phyloP scores from a whole-genome alignment of 2,888 invertebrate genomes.

The Bellardia pandia region DNA sequence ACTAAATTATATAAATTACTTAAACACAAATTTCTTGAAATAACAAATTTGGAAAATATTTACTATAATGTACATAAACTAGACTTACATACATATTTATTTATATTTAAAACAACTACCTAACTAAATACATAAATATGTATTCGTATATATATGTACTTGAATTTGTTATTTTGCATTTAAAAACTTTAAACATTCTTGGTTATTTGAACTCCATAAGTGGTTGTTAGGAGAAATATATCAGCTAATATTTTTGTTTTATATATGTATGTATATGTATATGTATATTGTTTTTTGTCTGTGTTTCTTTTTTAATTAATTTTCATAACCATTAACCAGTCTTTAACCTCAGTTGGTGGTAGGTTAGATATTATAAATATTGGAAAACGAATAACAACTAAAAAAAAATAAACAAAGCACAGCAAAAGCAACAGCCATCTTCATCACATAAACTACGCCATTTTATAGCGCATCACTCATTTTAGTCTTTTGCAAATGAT shows the following conservation, averaged over 20 bases:
- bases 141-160: too few relatives aligned
- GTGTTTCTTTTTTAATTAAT: constrained; percentile 56
- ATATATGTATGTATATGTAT: too few relatives aligned
- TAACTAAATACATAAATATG: not conserved
- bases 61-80: not conserved
- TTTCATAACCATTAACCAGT: constrained; percentile 60
- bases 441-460: constrained; percentile 71
- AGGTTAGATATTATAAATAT: constrained; percentile 46
- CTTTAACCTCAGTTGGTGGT: constrained; percentile 57
- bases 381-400: not conserved
- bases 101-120: not conserved
- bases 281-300: not conserved
- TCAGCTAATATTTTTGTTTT: not conserved
- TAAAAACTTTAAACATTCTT: not conserved
- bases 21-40: not conserved
- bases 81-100: not conserved
- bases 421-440: constrained; percentile 43
- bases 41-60: not conserved
- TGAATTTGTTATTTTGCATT: not conserved
- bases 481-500: constrained; percentile 53
- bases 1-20: not conserved
- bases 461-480: constrained; percentile 72
- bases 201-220: constrained; percentile 3
- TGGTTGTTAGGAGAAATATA: constrained; percentile 1
- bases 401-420: not conserved